Percentiles rank a stretch among this genome's conserved stretches.
Evolutionary conservation across 2,113 vertebrate genomes (phyloP).

Genomic region (Oreochromis aureus): DNA sequence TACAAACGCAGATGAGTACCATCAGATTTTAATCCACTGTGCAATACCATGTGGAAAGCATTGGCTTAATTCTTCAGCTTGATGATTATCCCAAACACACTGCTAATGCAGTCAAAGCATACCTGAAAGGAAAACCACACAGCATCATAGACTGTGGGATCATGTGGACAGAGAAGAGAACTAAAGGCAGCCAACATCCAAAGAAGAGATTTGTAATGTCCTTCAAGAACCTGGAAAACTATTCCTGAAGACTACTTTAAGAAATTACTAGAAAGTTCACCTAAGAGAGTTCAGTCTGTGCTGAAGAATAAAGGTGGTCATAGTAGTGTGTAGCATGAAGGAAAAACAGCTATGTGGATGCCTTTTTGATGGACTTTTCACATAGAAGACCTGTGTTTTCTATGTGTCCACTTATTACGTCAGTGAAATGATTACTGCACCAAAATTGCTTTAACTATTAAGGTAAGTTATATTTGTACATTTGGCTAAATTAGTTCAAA

Average conservation of each 20-base stretch:
- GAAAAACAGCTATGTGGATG: not conserved
- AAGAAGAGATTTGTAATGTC: not conserved
- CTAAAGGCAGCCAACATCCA: not conserved
- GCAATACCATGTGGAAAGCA: not conserved
- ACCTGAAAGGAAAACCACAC: not conserved
- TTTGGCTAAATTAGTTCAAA: not conserved
- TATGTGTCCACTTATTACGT: not conserved
- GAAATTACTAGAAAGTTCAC: not conserved
- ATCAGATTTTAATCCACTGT: not conserved
- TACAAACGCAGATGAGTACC: not conserved
- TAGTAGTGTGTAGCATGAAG: not conserved
- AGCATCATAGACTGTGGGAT: not conserved
- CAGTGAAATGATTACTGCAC: not conserved
- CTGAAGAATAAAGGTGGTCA: not conserved
- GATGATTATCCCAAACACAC: not conserved
- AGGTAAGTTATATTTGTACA: not conserved
- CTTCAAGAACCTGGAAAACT: not conserved
- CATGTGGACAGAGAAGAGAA: not conserved
- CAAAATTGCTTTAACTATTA: not conserved
- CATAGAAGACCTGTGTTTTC: not conserved
- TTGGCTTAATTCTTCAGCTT: accelerated
- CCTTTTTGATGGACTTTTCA: not conserved
- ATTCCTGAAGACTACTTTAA: not conserved
- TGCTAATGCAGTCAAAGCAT: not conserved
- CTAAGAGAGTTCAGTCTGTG: not conserved